Evolutionary conservation across 2,113 vertebrate species (phyloP).

Genomic region (Chlamydotis undulata): DNA sequence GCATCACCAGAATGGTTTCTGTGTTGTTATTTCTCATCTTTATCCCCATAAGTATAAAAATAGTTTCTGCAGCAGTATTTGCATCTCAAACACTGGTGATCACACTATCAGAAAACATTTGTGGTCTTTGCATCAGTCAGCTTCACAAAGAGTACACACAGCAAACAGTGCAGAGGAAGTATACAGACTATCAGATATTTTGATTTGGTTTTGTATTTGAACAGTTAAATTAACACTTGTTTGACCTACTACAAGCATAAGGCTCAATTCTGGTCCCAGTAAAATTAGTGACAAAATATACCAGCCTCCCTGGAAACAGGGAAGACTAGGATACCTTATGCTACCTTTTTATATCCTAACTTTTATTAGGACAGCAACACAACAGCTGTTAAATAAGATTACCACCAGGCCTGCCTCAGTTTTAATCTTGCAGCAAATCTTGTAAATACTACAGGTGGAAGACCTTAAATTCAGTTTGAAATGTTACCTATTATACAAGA

Average conservation of each 20-base stretch:
- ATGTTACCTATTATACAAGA: not conserved
- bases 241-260: not conserved
- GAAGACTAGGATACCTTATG: not conserved
- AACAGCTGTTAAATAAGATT: not conserved
- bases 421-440: not conserved
- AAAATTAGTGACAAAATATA: not conserved
- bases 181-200: not conserved
- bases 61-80: not conserved
- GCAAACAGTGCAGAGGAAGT: not conserved
- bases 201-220: not conserved
- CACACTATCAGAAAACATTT: rapidly evolving
- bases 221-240: not conserved
- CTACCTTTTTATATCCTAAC: not conserved
- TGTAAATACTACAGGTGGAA: not conserved
- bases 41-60: not conserved
- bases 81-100: not conserved
- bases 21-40: not conserved
- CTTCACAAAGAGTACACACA: not conserved
- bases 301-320: not conserved
- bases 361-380: not conserved
- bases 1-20: not conserved
- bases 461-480: not conserved
- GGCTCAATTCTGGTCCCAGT: not conserved
- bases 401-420: not conserved
- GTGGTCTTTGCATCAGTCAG: not conserved